Conservation (phyloP, 2,797 vertebrate species). For the Aselliscus stoliczkanus region DNA sequence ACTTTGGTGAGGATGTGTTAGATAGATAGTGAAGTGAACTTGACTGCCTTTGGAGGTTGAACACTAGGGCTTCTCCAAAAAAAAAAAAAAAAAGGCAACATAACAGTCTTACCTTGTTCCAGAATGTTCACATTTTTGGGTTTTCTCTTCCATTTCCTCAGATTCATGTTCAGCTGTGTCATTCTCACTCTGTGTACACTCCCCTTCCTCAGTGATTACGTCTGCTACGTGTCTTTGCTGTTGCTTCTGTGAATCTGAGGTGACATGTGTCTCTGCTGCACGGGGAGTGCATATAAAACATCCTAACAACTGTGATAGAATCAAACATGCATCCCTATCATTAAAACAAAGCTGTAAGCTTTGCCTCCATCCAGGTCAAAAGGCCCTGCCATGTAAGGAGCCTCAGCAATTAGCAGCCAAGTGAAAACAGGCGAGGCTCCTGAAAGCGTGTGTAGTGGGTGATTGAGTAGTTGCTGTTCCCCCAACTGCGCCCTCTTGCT, state of each 20-base stretch:
- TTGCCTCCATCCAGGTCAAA: conserved; percentile 65
- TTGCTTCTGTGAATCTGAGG: conserved; percentile 55
- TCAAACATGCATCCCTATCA: conserved; percentile 68
- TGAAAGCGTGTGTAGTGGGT: conserved; percentile 38
- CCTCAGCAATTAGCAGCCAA: conserved; percentile 64
- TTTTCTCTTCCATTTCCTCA: background rate
- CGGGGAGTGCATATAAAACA: conserved; percentile 67
- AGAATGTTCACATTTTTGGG: background rate
- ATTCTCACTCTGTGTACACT: background rate
- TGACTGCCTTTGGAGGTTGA: background rate
- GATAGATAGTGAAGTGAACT: background rate
- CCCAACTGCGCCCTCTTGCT: background rate
- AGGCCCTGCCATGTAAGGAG: conserved; percentile 62
- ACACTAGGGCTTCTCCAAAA: background rate
- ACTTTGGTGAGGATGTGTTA: background rate
- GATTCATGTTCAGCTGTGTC: background rate
- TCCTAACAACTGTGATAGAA: conserved; percentile 69
- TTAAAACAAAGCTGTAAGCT: conserved; percentile 69
- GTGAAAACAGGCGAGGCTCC: conserved; percentile 46
- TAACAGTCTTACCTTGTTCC: background rate
- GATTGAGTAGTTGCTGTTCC: conserved; percentile 34
- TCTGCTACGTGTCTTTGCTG: conserved; percentile 64
- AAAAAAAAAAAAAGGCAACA: rapidly evolving
- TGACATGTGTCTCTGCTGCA: conserved; percentile 59
- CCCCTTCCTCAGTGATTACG: background rate